phyloP scores from a whole-genome alignment of 37 sponge, comb jelly and placozoan species.

The Chondrilla cf. caribensis region DNA sequence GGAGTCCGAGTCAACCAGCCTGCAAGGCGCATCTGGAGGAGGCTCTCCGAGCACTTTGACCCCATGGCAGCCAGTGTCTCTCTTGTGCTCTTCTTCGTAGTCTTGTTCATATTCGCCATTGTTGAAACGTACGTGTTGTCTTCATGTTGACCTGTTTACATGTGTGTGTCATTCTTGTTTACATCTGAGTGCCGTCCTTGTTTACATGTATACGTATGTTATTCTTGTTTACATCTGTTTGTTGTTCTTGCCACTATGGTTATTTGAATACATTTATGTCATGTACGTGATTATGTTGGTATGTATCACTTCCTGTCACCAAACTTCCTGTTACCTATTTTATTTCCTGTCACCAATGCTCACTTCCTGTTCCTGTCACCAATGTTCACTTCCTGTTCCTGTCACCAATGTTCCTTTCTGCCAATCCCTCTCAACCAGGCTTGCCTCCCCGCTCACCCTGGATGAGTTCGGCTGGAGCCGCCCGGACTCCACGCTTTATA shows the following conservation, averaged over 20 bases:
- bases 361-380: not conserved
- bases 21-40: not conserved
- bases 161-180: not conserved
- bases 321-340: too few relatives aligned
- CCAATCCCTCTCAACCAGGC: conserved; percentile 24
- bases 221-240: too few relatives aligned
- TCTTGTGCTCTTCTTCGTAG: conserved; percentile 67
- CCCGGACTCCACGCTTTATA: conserved; percentile 67
- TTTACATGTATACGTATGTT: too few relatives aligned
- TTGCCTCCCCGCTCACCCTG: conserved; percentile 67
- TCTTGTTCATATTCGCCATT: conserved; percentile 69
- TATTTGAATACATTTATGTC: too few relatives aligned
- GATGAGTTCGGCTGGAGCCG: conserved; percentile 88
- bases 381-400: not conserved
- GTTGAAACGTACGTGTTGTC: conserved; percentile 68
- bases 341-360: not conserved
- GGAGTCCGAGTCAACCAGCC: not conserved
- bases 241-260: too few relatives aligned
- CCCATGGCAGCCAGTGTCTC: conserved; percentile 35
- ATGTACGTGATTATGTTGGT: too few relatives aligned
- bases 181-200: too few relatives aligned
- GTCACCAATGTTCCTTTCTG: not conserved
- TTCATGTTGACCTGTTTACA: not conserved
- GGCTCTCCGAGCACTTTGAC: conserved; percentile 15
- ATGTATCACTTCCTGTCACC: too few relatives aligned